Base-by-base conservation (phyloP, 2,113 vertebrate species). In the Thinocorus orbignyianus region DNA sequence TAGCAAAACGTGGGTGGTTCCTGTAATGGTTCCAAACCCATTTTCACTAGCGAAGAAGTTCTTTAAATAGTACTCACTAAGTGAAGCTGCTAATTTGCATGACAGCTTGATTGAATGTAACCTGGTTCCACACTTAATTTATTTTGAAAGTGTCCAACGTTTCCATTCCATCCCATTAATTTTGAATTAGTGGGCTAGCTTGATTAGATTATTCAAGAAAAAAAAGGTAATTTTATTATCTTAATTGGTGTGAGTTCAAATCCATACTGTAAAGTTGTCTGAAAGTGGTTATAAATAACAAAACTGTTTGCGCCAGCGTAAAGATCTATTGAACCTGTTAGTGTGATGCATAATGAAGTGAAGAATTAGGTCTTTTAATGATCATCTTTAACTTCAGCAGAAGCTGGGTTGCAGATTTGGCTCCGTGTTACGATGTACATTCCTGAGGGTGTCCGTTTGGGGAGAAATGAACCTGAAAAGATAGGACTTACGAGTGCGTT, bases 121-220 rank as follows among this genome's bases (percentile, higher is more conserved):
- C 78, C 93, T 87, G 88, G 57, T 87, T 92, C 70, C 81, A 93
- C 81, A 76, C 84, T 92, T 94, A 70, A 92, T 92, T 96, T 95
- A 84, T 92, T 95, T 88, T 90, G 74, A 90, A 94, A 57, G 85
- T 95, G 77, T 73, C 81, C 78, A 85, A 51, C 62, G 3, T 76
- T 93, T 94, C 48, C 41, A 73, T 87, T 79, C 77, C 48, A 10
- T 85, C 31, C 81, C 80, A 57, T 95, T 85, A 82, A 85, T 95
- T 91, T 61, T 46, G 44, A 81, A 79, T 95, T 85, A 42, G 62
- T 25, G 77, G 73, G 41, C 54, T 15, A 28, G 17, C 64, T 82
- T 76, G 92, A 76, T 94, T 46, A 71, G 66, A 48, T 60, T 94
- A 91, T 55, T 93, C 79, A 76, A 76, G 78, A 15, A 62, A 71